Base-by-base conservation (phyloP, 2,888 invertebrate genomes). In the Charanyca ferruginea region DNA sequence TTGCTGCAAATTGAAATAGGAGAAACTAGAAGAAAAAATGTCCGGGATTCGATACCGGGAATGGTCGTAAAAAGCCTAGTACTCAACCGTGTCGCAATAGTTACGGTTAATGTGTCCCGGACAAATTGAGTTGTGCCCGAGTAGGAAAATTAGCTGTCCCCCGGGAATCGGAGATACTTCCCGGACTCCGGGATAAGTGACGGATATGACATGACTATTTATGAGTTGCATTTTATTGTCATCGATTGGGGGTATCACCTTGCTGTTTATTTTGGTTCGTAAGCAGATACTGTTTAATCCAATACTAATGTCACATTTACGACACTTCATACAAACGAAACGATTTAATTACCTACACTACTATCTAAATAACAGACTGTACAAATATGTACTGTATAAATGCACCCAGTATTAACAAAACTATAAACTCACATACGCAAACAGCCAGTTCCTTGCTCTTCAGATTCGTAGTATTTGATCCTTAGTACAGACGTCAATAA, bases 91-190 rank as follows among this genome's bases (percentile, higher is more conserved):
- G 92, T 91, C 91, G 90, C 90, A 90, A 90, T 92, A 92, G 94
- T 93, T 93, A 92, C 90, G 89, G 90, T 93, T 95, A 95, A 95
- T 95, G 95, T 90, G 93, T 89, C 90, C 90, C 83, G 91, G 91
- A 86, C 93, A 94, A 94, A 95, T 95, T 94, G 95, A 94, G 95
- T 95, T 94, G 93, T 86, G 91, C 90, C 90, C 87, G 89, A 89
- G 88, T 85, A 90, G 86, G 90, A 89, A 89, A 94, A 95, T 95
- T 95, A 95, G 93, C 85, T 88, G 65, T 83, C 94, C 93, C 93
- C 28, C 9, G 93, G 90, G 94, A 89, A 57, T 57, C 63, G 63
- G 74, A 77, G 60, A 73, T 66, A 76, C 64, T 75, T 79, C 81
- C 71, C 64, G 68, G 66, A 64, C 42, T 69, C 63, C 70, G 49